phyloP scores from a whole-genome alignment of 2,888 invertebrate genomes.

The Geophilus truncorum region DNA sequence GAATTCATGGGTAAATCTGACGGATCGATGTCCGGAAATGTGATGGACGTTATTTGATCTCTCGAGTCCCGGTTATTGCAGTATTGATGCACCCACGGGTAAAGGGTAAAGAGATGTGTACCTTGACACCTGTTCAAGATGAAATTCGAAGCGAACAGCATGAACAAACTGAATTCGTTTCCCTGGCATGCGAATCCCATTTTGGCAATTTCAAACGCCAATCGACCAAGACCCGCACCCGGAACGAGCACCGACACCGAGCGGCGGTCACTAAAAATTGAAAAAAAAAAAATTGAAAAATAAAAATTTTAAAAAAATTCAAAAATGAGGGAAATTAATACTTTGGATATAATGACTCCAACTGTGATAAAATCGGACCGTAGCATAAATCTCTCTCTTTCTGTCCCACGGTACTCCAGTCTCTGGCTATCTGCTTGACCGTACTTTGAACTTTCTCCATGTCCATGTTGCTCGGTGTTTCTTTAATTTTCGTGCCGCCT shows the following conservation, averaged over 20 bases:
- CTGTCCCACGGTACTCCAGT: conserved; percentile 85
- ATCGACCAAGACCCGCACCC: conserved; percentile 90
- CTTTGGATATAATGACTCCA: conserved; percentile 65
- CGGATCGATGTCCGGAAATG: conserved; percentile 85
- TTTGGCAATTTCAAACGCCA: conserved; percentile 88
- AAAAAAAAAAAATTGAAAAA: neutral
- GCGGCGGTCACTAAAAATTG: conserved; percentile 44
- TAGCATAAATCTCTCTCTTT: conserved; percentile 82
- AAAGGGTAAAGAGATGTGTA: conserved; percentile 68
- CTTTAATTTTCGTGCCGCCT: neutral
- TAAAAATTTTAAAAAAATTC: neutral
- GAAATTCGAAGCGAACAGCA: conserved; percentile 95
- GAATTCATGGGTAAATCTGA: conserved; percentile 59
- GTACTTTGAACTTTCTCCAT: conserved; percentile 86
- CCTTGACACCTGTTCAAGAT: conserved; percentile 74
- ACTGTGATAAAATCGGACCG: conserved; percentile 78
- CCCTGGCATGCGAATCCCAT: conserved; percentile 90
- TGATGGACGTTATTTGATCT: conserved; percentile 71
- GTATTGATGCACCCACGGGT: conserved; percentile 94
- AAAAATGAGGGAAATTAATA: neutral
- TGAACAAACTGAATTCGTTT: conserved; percentile 96
- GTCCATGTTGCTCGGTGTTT: conserved; percentile 47
- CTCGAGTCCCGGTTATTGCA: conserved; percentile 78
- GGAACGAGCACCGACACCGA: conserved; percentile 77
- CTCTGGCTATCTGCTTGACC: conserved; percentile 91